Evolutionary conservation across 1,140 invertebrate genomes (phyloP), one percentile per base, ranked within the genome.

Genomic region (Papilio xuthus): DNA sequence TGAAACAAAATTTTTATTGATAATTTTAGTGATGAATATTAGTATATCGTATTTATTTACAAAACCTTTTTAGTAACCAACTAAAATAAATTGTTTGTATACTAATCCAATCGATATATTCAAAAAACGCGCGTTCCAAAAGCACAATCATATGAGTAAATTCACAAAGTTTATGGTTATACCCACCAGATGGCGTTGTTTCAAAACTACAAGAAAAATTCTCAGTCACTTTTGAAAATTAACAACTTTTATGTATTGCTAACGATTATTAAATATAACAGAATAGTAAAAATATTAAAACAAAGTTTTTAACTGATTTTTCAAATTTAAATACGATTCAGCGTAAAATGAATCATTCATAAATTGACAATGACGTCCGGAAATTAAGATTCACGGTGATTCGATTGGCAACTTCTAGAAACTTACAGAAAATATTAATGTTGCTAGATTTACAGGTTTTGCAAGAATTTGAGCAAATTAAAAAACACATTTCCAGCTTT

Each of bases 351-450:
- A 74, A 90, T 85, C 82, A 69, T 81, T 60, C 56, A 53, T 67
- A 4, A 15, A 9, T 69, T 75, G 73, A 75, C 73, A 75, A 71
- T 83, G 82, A 83, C 79, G 83, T 82, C 89, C 86, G 88, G 84
- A 86, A 80, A 73, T 72, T 67, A 20, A 69, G 15, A 13, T 76
- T 77, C 56, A 50, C 37, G 26, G 50, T 56, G 23, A 26, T 73
- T 47, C 78, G 32, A 84, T 89, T 87, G 88, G 86, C 76, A 83
- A 69, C 80, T 92, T 92, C 90, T 92, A 92, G 90, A 92, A 92
- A 87, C 79, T 71, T 88, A 80, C 79, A 88, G 89, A 90, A 90
- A 86, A 32, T 84, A 74, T 41, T 63, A 75, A 83, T 86, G 81
- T 89, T 88, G 81, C 88, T 80, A 88, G 32, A 53, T n/a, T 28